Evolutionary conservation across 2,113 vertebrate genomes (phyloP).

Genomic region (Eptatretus burgeri): DNA sequence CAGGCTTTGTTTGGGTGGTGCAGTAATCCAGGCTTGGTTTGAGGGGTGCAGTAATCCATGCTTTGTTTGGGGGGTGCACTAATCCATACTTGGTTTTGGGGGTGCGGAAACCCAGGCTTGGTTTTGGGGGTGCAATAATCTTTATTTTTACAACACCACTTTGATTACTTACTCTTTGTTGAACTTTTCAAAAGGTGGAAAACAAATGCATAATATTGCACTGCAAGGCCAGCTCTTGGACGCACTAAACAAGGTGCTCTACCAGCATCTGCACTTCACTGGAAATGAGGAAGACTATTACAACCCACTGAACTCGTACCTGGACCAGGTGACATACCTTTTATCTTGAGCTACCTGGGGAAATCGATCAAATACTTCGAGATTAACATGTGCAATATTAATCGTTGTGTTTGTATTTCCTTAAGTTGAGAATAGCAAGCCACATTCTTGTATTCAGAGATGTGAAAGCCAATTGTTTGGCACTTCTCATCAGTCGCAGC

Average conservation of each 20-base stretch:
- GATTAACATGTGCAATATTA: background rate
- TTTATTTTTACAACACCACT: no score
- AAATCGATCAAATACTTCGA: no score
- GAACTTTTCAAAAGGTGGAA: constrained; percentile 16
- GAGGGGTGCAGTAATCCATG: constrained; percentile 15
- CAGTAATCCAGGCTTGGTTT: background rate
- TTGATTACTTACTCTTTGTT: no score
- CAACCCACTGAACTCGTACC: constrained; percentile 79
- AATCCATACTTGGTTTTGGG: no score
- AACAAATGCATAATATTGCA: constrained; percentile 35
- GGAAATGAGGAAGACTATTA: constrained; percentile 85
- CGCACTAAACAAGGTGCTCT: constrained; percentile 57
- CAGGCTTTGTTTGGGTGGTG: no score
- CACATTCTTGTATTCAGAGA: background rate
- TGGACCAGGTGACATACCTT: constrained; percentile 39
- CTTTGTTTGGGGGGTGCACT: no score
- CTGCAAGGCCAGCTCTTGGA: constrained; percentile 64
- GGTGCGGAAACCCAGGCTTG: background rate
- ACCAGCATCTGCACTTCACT: constrained; percentile 69
- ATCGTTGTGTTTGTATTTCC: constrained; percentile 1
- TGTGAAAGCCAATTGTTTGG: background rate
- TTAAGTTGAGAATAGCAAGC: background rate
- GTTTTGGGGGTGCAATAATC: constrained; percentile 14
- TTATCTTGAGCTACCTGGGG: no score
- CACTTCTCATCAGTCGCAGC: background rate